phyloP scores from a whole-genome alignment of 1,140 invertebrate genomes.

The Phthorimaea operculella region DNA sequence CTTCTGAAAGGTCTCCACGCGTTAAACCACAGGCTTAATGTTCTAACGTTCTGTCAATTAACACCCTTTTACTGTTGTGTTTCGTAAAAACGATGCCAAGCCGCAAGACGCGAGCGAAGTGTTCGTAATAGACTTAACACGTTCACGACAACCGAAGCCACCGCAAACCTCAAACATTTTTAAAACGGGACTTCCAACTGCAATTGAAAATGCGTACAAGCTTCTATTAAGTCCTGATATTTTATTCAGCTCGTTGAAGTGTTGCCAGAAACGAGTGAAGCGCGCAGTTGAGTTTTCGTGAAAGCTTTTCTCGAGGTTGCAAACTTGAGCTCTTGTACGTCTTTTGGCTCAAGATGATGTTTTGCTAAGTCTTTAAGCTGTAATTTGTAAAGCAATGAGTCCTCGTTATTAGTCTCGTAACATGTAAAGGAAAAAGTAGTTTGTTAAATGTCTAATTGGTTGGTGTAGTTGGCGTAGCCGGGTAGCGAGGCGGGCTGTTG shows the following conservation, averaged over 20 bases:
- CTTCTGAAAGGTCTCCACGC: neutral
- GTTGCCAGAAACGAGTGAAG: neutral
- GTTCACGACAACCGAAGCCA: neutral
- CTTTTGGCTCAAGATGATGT: no score
- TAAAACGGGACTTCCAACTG: neutral
- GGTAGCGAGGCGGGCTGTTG: conserved; percentile 9
- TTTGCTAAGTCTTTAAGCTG: no score
- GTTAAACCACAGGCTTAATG: neutral
- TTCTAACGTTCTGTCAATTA: neutral
- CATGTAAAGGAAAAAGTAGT: no score
- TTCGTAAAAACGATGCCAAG: neutral
- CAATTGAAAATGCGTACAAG: neutral
- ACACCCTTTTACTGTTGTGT: neutral
- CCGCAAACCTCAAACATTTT: neutral
- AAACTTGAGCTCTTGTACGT: no score
- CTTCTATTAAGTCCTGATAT: neutral
- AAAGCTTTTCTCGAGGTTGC: no score
- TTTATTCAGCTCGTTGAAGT: neutral
- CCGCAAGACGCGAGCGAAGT: neutral
- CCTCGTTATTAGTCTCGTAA: no score
- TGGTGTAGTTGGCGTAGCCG: neutral
- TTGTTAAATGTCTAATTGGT: neutral
- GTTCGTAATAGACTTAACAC: neutral
- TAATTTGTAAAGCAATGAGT: no score
- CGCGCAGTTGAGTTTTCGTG: no score